Base-by-base conservation (phyloP, 2,888 invertebrate genomes). In the Mactromeris polynyma region DNA sequence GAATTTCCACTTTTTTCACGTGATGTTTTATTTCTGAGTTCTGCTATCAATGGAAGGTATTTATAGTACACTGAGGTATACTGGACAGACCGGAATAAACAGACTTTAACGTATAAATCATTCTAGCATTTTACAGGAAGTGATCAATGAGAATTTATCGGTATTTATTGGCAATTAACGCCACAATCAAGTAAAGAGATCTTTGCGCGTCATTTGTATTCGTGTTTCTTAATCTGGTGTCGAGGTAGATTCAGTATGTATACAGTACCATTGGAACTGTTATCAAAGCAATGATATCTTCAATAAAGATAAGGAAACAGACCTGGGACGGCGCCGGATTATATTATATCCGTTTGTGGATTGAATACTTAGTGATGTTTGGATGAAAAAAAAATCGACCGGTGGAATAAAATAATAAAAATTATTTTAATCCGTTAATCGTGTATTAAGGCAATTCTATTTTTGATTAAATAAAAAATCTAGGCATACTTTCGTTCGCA, bases 1-100 rank as follows among this genome's bases (percentile, higher is more conserved):
- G 73, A 73, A 73, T 73, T 73, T 73, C 73, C 73, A 73, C 33
- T 73, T 73, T 73, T 73, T 73, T 14, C 73, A 73, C 73, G 73
- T 73, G 73, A 26, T 33, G 36, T 73, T n/a, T 33, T 36, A 33
- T 73, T 73, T 73, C 73, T 36, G 17, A 73, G 31, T 19, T 3
- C 73, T 11, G 73, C n/a, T 73, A 73, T 73, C 33, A 19, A 33
- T 73, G 73, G 73, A 73, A 73, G 33, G 73, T 36, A 73, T 19
- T 73, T 6, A 17, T 36, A 73, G 73, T 31, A 73, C 33, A 73
- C 14, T 33, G 19, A 73, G 36, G 17, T 26, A 33, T 73, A 17
- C 73, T 7, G 73, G 73, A 73, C 73, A 11, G 73, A 73, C 31
- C 73, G 73, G 73, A 33, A 17, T 33, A 33, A 73, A 33, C 36